Conservation (phyloP, 2,113 vertebrate genomes). For the Thryonomys swinderianus region DNA sequence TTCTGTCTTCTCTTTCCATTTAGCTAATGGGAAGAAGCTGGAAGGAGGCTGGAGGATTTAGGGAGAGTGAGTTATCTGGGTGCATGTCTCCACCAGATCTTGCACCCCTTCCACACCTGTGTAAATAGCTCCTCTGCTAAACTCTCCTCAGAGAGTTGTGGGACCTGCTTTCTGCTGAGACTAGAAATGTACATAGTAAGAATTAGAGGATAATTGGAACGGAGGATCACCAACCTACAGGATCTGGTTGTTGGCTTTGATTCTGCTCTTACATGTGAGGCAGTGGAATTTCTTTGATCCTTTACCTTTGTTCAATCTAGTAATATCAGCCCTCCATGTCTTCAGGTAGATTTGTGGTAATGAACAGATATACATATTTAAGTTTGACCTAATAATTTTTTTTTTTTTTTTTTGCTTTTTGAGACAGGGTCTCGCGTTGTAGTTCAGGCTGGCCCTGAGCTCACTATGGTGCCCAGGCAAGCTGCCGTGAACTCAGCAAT, state of each 20-base stretch:
- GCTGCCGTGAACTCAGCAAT: no score
- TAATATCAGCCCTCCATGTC: not conserved
- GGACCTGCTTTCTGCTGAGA: not conserved
- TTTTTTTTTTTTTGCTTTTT: no score
- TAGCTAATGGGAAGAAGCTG: not conserved
- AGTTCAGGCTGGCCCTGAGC: no score
- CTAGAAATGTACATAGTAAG: not conserved
- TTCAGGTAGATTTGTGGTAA: not conserved
- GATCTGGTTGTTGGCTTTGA: not conserved
- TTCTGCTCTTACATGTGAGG: not conserved
- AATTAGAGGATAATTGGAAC: not conserved
- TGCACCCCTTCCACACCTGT: not conserved
- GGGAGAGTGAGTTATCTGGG: not conserved
- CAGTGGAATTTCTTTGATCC: not conserved
- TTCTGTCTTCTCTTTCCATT: not conserved
- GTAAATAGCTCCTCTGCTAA: slow-evolving; percentile 8
- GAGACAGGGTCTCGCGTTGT: no score
- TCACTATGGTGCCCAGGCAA: no score
- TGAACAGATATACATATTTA: not conserved
- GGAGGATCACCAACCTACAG: not conserved
- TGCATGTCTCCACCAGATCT: not conserved
- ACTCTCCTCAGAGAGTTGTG: not conserved
- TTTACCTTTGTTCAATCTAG: not conserved
- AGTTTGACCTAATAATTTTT: not conserved
- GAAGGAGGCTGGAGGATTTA: not conserved